phyloP scores from a whole-genome alignment of 92 coral and sea anemone species.

The Meandrina meandrites region DNA sequence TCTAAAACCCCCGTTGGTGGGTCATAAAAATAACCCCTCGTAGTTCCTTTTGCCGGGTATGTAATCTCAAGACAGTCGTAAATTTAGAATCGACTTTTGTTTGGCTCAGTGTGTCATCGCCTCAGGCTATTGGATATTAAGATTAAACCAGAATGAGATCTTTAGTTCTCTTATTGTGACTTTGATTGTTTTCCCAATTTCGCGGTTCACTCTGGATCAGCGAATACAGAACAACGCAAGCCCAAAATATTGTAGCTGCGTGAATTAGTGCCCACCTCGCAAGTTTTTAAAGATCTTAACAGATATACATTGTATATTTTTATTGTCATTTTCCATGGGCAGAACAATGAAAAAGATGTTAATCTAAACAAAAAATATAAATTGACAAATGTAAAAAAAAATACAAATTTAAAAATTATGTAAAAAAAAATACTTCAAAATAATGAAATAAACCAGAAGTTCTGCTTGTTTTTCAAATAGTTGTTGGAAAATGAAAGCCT shows the following conservation, averaged over 20 bases:
- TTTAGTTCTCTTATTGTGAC: slow-evolving; percentile 7
- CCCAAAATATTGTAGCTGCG: neutral
- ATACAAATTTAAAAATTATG: no score
- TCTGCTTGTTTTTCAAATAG: neutral
- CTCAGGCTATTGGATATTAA: slow-evolving; percentile 20
- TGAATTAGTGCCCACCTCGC: neutral
- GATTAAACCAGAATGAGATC: slow-evolving; percentile 11
- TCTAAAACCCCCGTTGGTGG: neutral
- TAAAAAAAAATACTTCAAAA: neutral
- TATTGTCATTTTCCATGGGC: neutral
- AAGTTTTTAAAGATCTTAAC: neutral
- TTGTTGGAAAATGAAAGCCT: neutral
- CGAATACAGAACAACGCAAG: neutral
- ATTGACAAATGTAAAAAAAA: no score
- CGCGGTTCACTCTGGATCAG: slow-evolving; percentile 22
- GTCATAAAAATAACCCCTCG: slow-evolving; percentile 7
- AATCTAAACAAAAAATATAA: neutral
- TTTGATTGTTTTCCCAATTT: slow-evolving; percentile 33
- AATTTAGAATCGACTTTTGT: slow-evolving; percentile 34
- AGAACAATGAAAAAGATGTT: neutral
- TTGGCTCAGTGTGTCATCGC: slow-evolving; percentile 29
- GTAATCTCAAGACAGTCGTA: slow-evolving; percentile 15
- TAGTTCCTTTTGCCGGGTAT: neutral
- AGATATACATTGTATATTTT: neutral
- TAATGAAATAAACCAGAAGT: neutral